Base-by-base conservation (phyloP, 2,797 vertebrate species). In the Nannoperca australis region DNA sequence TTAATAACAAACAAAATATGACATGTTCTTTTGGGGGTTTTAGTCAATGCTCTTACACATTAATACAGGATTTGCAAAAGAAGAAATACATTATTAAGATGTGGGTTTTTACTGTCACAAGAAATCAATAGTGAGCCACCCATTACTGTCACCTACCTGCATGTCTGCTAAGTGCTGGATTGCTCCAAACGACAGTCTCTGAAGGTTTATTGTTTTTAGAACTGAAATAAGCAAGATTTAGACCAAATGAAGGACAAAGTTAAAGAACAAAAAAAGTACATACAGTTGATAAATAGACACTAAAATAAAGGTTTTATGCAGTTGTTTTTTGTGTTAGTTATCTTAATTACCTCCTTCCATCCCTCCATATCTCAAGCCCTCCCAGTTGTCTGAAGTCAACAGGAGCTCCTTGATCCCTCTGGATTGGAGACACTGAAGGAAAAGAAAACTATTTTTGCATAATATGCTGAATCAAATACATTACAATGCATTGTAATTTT, bases 131-230 rank as follows among this genome's bases (percentile, higher is more conserved):
- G 7, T 27, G 30, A 70, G 8, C 17, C 32, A 47, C 6, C 7
- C 1, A 5, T 60, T 20, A 30, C 20, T 2, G 27, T 61, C 38
- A 72, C 85, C 91, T 87, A 97, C 97, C 96, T 97, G 97, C 2
- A 96, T 82, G 9, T 92, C 82, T 30, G 94, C 93, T 80, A 98
- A 93, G 40, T 92, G 89, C 4, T 89, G 86, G 76, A 97, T 91
- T 0, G 94, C 86, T 68, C 93, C 89, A n/a, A 91, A 91, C 1
- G 93, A 93, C 72, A 98, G 78, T 36, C 94, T 94, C 78, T 96
- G 94, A n/a, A 97, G 95, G 70, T 99, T 99, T 81, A 98, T 88
- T 51, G 97, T 96, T 75, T 96, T 94, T 77, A 99, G 73, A 53
- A 92, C 97, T 99, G 86, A 86, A 88, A 89, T 14, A 1, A 76